Conservation (phyloP, 2,113 vertebrate species). For the Strix aluco region DNA sequence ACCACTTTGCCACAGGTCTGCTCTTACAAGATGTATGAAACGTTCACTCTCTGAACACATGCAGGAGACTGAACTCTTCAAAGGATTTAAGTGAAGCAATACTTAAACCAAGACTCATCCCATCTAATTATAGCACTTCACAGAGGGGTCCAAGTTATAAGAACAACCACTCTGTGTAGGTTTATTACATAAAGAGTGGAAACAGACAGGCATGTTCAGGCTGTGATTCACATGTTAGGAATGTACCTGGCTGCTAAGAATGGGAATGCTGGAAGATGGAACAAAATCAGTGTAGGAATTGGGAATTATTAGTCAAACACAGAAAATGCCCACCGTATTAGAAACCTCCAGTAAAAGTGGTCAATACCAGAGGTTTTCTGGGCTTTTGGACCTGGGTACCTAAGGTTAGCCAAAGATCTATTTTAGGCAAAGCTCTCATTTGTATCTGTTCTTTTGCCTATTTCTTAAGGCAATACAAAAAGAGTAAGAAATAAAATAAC, state of each 20-base stretch:
- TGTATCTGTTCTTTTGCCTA: neutral
- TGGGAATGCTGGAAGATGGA: neutral
- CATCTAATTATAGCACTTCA: neutral
- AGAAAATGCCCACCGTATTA: neutral
- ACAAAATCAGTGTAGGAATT: neutral
- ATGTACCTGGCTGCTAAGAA: neutral
- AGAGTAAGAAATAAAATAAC: neutral
- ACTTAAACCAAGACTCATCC: neutral
- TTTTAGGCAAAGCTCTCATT: neutral
- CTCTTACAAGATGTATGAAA: neutral
- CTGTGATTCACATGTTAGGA: neutral
- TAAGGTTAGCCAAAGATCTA: neutral
- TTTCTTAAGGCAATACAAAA: neutral
- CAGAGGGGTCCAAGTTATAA: neutral
- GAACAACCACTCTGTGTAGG: neutral
- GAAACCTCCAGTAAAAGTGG: neutral
- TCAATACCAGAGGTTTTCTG: neutral
- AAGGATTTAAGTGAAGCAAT: neutral
- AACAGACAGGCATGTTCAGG: neutral
- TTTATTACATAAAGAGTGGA: neutral
- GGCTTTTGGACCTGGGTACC: neutral
- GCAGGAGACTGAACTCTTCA: neutral
- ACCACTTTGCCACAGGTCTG: neutral
- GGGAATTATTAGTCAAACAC: neutral
- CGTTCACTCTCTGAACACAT: neutral